These are phyloP conservation scores for Microcebus tavaratra DNA, from an alignment of 2,113 vertebrate genomes.

Conservation along the genomic window DNA sequence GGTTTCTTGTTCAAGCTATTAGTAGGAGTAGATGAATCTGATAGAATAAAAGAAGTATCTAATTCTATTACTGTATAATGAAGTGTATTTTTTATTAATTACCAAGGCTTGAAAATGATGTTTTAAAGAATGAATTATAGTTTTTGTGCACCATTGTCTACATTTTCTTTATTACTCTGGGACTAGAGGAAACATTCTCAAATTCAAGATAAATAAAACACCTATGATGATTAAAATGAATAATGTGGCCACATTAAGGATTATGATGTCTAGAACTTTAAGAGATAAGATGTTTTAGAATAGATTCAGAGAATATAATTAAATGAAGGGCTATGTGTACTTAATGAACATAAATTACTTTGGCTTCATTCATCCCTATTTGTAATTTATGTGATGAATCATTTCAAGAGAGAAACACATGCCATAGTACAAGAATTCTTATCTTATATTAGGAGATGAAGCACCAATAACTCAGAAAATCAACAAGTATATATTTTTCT, in stretches of 20 bases:
- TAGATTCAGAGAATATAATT: constrained; percentile 21
- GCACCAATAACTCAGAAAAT: background rate
- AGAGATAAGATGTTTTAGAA: background rate
- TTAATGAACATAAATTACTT: background rate
- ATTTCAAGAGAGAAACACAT: background rate
- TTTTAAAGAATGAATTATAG: background rate
- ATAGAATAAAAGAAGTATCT: background rate
- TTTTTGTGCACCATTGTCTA: background rate
- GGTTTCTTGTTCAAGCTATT: background rate
- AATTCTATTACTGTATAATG: background rate
- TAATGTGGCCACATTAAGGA: background rate
- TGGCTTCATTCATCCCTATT: background rate
- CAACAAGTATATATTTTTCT: background rate
- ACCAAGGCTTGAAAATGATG: background rate
- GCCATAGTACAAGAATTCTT: background rate
- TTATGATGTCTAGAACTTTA: background rate
- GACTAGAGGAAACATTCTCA: background rate
- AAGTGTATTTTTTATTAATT: background rate
- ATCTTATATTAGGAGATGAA: background rate
- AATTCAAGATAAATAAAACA: background rate
- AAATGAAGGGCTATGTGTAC: background rate
- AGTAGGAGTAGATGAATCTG: background rate
- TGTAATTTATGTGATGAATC: background rate
- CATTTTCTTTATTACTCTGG: background rate
- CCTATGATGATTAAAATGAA: background rate